These are phyloP conservation scores for Phymastichus coffea DNA, from an alignment of 1,140 invertebrate genomes.

Conservation along the genomic window DNA sequence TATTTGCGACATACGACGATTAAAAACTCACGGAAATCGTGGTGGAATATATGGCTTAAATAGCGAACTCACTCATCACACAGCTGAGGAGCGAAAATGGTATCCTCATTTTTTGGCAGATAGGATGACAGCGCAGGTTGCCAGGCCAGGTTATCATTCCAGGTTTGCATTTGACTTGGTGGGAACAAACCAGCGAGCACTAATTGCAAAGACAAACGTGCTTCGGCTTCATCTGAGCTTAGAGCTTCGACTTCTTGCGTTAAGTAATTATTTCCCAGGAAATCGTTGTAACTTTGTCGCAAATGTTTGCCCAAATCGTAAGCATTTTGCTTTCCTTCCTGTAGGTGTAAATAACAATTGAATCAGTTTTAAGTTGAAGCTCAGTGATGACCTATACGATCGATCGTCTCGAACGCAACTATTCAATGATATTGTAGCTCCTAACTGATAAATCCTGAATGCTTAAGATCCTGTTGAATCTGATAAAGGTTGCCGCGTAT, in stretches of 20 bases:
- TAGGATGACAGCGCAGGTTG: slow-evolving; percentile 35
- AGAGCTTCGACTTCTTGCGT: slow-evolving; percentile 48
- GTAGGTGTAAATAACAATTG: too few species aligned
- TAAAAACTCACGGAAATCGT: too few species aligned
- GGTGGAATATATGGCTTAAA: too few species aligned
- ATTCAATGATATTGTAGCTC: too few species aligned
- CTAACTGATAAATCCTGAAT: too few species aligned
- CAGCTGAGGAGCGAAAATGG: slow-evolving; percentile 33
- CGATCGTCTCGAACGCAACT: too few species aligned
- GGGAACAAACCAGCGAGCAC: slow-evolving; percentile 56
- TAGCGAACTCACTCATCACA: slow-evolving; percentile 51
- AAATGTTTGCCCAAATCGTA: slow-evolving; percentile 51
- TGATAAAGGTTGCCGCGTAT: too few species aligned
- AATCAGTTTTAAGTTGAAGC: too few species aligned
- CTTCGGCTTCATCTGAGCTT: slow-evolving; percentile 57
- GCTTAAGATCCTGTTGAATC: too few species aligned
- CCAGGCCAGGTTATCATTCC: slow-evolving; percentile 36
- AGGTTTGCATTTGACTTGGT: slow-evolving; percentile 30
- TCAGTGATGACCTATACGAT: too few species aligned
- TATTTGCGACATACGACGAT: too few species aligned
- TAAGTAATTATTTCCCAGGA: slow-evolving; percentile 50
- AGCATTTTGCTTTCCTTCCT: slow-evolving; percentile 54
- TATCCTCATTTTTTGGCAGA: slow-evolving; percentile 48
- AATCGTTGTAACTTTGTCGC: slow-evolving; percentile 46
- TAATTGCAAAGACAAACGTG: slow-evolving; percentile 60